Conservation (phyloP, 2,113 vertebrate genomes). For the Riparia riparia region DNA sequence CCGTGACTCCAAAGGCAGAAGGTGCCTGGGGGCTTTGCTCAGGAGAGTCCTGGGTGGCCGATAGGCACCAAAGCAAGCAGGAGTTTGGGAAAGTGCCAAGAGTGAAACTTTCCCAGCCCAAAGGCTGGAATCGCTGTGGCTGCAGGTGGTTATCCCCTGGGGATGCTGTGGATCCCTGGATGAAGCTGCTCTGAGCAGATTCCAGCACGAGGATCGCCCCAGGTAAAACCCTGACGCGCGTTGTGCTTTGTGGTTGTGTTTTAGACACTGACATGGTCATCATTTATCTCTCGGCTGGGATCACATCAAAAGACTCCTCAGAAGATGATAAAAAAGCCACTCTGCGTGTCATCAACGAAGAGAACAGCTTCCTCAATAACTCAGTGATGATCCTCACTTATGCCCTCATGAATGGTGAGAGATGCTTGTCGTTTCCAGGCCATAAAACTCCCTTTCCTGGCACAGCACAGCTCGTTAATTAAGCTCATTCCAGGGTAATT, state of each 20-base stretch:
- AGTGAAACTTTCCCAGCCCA: not conserved
- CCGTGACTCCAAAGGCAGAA: not conserved
- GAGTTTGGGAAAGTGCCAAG: not conserved
- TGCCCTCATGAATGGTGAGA: slow-evolving; percentile 95
- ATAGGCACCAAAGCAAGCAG: not conserved
- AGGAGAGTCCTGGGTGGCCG: not conserved
- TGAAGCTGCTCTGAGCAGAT: not conserved
- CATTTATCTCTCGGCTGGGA: slow-evolving; percentile 94
- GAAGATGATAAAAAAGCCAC: slow-evolving; percentile 95
- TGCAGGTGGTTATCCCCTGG: not conserved
- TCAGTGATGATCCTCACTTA: slow-evolving; percentile 99
- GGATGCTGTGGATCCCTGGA: not conserved
- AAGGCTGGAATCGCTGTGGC: not conserved
- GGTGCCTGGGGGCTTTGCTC: not conserved
- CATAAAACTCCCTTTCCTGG: not conserved
- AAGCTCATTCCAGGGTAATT: not conserved
- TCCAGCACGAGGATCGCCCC: accelerated
- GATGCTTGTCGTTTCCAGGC: not conserved
- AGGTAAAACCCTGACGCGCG: not conserved
- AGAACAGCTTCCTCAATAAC: slow-evolving; percentile 96
- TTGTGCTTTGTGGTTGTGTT: slow-evolving; percentile 8
- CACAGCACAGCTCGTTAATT: not conserved
- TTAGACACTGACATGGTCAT: slow-evolving; percentile 94
- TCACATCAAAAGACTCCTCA: slow-evolving; percentile 90
- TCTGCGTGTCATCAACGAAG: slow-evolving; percentile 91